Conservation (phyloP, 2,113 vertebrate genomes). For the Xiphorhynchus elegans region DNA sequence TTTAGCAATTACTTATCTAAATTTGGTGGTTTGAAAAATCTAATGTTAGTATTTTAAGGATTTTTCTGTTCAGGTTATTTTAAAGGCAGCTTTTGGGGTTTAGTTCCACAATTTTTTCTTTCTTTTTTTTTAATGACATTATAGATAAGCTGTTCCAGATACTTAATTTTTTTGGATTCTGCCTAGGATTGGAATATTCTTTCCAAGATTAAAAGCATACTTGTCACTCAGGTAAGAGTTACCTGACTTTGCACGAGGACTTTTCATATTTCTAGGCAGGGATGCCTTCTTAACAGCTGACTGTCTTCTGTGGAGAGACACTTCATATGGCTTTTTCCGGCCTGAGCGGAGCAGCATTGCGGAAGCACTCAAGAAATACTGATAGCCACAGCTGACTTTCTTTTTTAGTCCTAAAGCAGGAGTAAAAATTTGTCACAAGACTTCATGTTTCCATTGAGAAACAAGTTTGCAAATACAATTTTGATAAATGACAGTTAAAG, state of each 20-base stretch:
- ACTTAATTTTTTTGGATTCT: neutral
- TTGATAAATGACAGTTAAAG: neutral
- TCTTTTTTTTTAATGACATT: neutral
- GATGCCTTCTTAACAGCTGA: rapidly evolving
- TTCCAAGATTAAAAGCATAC: neutral
- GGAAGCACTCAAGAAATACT: neutral
- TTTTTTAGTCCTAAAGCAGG: neutral
- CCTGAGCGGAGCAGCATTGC: slow-evolving; percentile 39
- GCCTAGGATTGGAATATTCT: neutral
- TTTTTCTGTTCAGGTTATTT: neutral
- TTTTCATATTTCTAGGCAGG: rapidly evolving
- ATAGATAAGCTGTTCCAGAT: neutral
- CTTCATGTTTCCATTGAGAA: neutral
- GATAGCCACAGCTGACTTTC: neutral
- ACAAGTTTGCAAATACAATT: neutral
- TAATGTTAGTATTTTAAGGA: neutral
- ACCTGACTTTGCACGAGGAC: neutral
- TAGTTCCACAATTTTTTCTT: neutral
- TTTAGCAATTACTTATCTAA: neutral
- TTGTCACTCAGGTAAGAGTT: neutral
- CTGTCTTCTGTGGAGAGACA: rapidly evolving
- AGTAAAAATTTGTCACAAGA: neutral
- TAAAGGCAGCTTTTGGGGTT: neutral
- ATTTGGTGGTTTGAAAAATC: neutral
- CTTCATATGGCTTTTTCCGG: neutral